Conservation (phyloP, 2,113 vertebrate genomes). For the Thermophis baileyi region DNA sequence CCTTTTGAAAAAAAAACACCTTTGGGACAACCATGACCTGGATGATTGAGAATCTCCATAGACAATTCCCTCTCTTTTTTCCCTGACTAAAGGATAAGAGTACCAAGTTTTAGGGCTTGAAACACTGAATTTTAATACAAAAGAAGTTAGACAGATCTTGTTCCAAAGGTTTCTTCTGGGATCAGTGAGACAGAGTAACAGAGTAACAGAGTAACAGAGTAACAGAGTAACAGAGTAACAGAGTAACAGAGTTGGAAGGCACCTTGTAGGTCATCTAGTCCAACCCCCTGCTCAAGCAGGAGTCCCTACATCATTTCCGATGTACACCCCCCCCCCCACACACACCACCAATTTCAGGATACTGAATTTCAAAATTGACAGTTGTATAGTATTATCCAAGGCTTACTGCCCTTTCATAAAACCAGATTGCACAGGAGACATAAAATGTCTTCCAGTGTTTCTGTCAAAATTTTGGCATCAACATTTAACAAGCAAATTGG, state of each 20-base stretch:
- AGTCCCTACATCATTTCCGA: too few species aligned
- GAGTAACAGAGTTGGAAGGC: too few species aligned
- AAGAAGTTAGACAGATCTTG: background rate
- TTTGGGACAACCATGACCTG: background rate
- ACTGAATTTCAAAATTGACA: background rate
- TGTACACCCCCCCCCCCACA: rapidly evolving
- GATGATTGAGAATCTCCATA: background rate
- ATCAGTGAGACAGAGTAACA: background rate
- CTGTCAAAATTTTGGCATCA: background rate
- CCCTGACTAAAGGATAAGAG: background rate
- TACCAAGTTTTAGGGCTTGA: background rate
- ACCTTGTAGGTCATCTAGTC: too few species aligned
- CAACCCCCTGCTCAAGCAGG: too few species aligned
- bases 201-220: too few species aligned
- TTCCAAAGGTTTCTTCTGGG: background rate
- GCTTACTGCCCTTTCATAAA: background rate
- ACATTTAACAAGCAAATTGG: background rate
- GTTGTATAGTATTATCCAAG: background rate
- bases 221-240: too few species aligned
- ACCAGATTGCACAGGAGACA: background rate
- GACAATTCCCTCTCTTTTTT: background rate
- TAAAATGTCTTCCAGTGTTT: background rate
- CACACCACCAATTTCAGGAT: background rate
- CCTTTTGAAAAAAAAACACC: background rate
- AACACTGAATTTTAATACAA: background rate